Evolutionary conservation across 2,113 vertebrate genomes (phyloP), one percentile per base, ranked within the genome.

Genomic region (Oncorhynchus nerka): DNA sequence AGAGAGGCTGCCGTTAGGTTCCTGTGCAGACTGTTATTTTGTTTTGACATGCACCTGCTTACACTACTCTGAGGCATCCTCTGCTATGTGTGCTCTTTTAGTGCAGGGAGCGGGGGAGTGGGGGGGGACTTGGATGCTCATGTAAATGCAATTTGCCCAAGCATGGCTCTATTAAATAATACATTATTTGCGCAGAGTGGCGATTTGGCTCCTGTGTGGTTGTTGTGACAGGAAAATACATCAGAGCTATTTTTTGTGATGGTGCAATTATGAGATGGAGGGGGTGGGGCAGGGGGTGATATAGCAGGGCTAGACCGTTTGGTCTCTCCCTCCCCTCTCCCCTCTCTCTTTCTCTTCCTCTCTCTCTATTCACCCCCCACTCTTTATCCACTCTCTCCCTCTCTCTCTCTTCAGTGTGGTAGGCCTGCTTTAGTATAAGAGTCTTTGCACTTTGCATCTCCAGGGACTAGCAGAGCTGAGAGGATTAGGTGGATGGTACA

Each of bases 151-250:
- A 83, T 89, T 85, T 89, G 84, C 80, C 90, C 84, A 82, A 85
- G 78, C 77, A 78, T 75, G 89, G 71, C 48, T 76, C 83, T 88
- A 91, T 84, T 89, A 69, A 87, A 89, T 88, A 78, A 89, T 79
- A 88, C 84, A 89, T 88, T 85, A 83, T 81, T 81, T 75, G 74
- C 79, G 77, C 61, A 74, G 79, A 87, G 83, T 83, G 78, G 71
- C 82, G 80, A 86, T 92, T 92, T 90, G 89, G 85, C 89, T 90
- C 86, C 87, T 65, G 80, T 80, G 79, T 82, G 84, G 88, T 87
- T 80, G 84, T 79, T 84, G 86, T 81, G 81, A 85, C 84, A 84
- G 85, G 74, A 68, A 91, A 84, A 87, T 74, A 86, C 90, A 91
- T 92, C 90, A 90, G 88, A 84, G 81, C 83, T 85, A 77, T 89